These are phyloP conservation scores for Acanthisitta chloris DNA, from an alignment of 2,113 vertebrate species.

Conservation along the genomic window DNA sequence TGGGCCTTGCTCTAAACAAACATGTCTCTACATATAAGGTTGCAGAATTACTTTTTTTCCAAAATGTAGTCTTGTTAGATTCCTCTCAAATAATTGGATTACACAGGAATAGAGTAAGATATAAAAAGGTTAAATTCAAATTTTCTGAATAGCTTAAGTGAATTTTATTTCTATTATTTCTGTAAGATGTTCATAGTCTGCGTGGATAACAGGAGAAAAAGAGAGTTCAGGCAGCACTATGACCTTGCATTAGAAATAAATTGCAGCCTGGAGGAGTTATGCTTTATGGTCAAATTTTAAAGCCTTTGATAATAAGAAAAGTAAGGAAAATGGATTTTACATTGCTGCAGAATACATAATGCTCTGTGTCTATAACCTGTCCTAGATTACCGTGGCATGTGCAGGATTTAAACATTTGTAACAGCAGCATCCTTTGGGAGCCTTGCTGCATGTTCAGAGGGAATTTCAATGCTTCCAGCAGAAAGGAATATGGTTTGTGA, in stretches of 20 bases:
- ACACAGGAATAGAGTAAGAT: neutral
- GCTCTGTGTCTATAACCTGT: neutral
- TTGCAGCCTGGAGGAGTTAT: slow-evolving; percentile 24
- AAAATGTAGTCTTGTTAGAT: neutral
- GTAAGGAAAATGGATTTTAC: slow-evolving; percentile 8
- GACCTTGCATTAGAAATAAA: slow-evolving; percentile 8
- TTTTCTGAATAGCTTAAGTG: neutral
- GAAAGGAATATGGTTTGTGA: neutral
- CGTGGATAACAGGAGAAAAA: neutral
- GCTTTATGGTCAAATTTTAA: slow-evolving; percentile 25
- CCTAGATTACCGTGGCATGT: neutral
- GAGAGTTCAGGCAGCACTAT: neutral
- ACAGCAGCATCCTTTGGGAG: neutral
- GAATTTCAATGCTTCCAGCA: neutral
- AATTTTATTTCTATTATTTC: neutral
- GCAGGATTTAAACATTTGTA: neutral
- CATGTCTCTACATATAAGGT: neutral
- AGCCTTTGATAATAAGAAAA: neutral
- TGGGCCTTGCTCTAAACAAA: neutral
- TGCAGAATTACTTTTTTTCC: too few relatives aligned
- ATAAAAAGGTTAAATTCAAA: neutral
- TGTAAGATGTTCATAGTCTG: neutral
- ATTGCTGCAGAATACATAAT: neutral
- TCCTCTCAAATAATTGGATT: neutral
- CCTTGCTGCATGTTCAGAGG: neutral